A percentile compares a stretch with the other conserved stretches of the same genome.
These are phyloP conservation scores for Pseudorhombus dupliciocellatus DNA, from an alignment of 2,113 vertebrate species.

Conservation along the genomic window DNA sequence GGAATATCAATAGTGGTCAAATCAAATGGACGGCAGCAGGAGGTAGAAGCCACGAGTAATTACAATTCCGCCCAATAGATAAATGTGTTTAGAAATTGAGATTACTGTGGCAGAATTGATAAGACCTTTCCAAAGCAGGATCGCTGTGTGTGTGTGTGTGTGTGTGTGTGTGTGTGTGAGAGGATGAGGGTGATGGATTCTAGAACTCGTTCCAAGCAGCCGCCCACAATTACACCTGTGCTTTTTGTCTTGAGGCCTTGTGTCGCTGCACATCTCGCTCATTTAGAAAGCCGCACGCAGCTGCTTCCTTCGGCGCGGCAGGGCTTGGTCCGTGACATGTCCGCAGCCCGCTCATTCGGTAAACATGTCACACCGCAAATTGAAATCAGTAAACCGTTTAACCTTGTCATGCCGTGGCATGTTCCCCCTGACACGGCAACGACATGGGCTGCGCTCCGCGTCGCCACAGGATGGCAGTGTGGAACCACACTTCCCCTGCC, in stretches of 20 bases:
- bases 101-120: slow-evolving; percentile 42
- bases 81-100: slow-evolving; percentile 31
- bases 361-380: slow-evolving; percentile 38
- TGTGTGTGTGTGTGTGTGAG: background rate
- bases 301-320: slow-evolving; percentile 20
- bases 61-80: slow-evolving; percentile 29
- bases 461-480: slow-evolving; percentile 66
- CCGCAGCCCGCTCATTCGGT: slow-evolving; percentile 28
- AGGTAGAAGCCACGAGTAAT: slow-evolving; percentile 32
- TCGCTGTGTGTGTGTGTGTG: background rate
- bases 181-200: background rate
- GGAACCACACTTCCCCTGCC: slow-evolving; percentile 33
- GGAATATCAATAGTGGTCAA: slow-evolving; percentile 41
- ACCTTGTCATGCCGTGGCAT: slow-evolving; percentile 24
- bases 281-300: slow-evolving; percentile 15
- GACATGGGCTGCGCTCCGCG: background rate
- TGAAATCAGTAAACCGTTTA: slow-evolving; percentile 35
- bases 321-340: slow-evolving; percentile 25
- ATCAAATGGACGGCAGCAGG: slow-evolving; percentile 34
- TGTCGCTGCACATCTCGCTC: background rate
- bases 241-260: background rate
- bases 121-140: slow-evolving; percentile 29
- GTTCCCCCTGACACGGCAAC: background rate
- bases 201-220: background rate
- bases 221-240: background rate